phyloP scores from a whole-genome alignment of 2,113 vertebrate species.

The Chaetodon trifascialis region DNA sequence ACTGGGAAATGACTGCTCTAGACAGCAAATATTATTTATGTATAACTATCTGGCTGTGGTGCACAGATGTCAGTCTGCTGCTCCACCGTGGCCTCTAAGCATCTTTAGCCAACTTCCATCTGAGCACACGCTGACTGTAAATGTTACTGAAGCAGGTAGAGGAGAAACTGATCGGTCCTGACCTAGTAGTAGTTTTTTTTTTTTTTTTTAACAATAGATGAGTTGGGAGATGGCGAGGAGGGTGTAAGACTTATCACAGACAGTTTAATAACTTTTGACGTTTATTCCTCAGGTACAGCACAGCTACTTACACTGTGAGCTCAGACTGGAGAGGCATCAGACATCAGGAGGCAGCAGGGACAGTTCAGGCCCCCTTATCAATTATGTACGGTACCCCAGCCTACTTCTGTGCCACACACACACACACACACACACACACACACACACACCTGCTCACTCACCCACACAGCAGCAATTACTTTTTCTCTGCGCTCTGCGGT shows the following conservation, averaged over 20 bases:
- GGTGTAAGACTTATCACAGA: background rate
- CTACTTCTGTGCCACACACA: slow-evolving; percentile 25
- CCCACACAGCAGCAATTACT: slow-evolving; percentile 61
- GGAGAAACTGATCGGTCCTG: background rate
- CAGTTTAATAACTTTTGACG: background rate
- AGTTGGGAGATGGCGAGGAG: background rate
- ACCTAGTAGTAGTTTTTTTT: background rate
- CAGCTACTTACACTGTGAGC: background rate
- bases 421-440: slow-evolving; percentile 35
- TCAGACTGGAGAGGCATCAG: slow-evolving; percentile 24
- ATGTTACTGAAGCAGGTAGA: background rate
- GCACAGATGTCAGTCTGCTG: slow-evolving; percentile 7
- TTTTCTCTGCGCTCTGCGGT: slow-evolving; percentile 56
- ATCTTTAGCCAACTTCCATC: background rate
- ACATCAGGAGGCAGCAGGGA: slow-evolving; percentile 39
- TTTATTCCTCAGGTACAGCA: slow-evolving; percentile 24
- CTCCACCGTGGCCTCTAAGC: background rate
- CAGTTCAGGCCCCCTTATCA: slow-evolving; percentile 62
- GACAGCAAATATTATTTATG: slow-evolving; percentile 66
- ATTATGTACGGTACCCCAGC: slow-evolving; percentile 72
- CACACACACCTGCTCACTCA: slow-evolving; percentile 50
- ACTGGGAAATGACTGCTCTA: slow-evolving; percentile 26
- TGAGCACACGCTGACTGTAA: background rate
- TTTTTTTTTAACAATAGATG: background rate
- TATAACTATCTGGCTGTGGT: slow-evolving; percentile 33